Conservation (phyloP, 2,113 vertebrate genomes). For the Crotalus horridus region DNA sequence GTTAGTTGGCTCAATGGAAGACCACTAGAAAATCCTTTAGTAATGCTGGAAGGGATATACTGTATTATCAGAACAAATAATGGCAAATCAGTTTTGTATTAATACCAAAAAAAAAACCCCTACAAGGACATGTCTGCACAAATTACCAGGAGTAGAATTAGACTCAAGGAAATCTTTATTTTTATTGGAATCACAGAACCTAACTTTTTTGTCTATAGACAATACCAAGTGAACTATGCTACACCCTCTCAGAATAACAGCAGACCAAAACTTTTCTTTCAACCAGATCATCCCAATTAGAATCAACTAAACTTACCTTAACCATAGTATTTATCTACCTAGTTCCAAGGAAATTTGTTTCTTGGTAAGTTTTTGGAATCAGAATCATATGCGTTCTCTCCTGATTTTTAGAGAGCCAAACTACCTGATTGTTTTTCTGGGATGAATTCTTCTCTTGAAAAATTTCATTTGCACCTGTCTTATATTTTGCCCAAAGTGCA, state of each 20-base stretch:
- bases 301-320: not conserved
- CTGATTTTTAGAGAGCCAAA: not conserved
- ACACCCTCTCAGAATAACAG: not conserved
- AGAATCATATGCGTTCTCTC: not conserved
- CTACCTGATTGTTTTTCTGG: not conserved
- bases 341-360: not conserved
- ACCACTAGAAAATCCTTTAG: too few relatives aligned
- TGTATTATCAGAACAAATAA: too few relatives aligned
- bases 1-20: too few relatives aligned
- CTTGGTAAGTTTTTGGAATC: not conserved
- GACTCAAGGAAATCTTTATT: too few relatives aligned
- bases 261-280: not conserved
- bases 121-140: too few relatives aligned
- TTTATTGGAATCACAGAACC: not conserved
- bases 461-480: not conserved
- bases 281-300: not conserved
- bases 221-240: not conserved
- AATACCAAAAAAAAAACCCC: too few relatives aligned
- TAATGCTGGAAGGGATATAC: too few relatives aligned
- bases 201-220: not conserved
- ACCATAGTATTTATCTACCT: not conserved
- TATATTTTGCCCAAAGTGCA: not conserved
- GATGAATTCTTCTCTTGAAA: not conserved
- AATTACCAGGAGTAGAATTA: too few relatives aligned
- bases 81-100: too few relatives aligned